These are phyloP conservation scores for Lamprotornis superbus DNA, from an alignment of 2,113 vertebrate species.

Conservation along the genomic window DNA sequence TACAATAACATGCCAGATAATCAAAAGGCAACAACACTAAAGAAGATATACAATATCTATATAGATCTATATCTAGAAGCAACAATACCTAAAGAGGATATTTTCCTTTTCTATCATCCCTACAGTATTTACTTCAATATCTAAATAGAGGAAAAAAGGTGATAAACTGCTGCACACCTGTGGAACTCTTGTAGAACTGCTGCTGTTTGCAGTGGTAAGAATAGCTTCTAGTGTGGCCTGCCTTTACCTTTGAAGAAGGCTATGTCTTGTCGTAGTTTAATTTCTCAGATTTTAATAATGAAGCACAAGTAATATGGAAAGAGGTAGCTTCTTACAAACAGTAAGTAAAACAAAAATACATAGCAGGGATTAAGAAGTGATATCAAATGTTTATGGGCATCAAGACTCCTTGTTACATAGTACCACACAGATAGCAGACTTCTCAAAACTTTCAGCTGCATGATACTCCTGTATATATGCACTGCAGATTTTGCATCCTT, in stretches of 20 bases:
- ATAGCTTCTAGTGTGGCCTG: neutral
- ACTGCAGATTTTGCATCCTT: neutral
- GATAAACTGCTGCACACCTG: neutral
- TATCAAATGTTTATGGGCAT: neutral
- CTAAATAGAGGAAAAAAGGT: neutral
- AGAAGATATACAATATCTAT: neutral
- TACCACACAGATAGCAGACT: neutral
- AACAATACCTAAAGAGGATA: neutral
- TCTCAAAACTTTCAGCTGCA: neutral
- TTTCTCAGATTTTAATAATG: neutral
- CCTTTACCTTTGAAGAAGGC: neutral
- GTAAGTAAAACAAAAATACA: neutral
- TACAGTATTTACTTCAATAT: neutral
- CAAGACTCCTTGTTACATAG: neutral
- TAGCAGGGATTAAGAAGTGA: neutral
- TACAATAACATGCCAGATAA: neutral
- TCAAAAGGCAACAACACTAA: neutral
- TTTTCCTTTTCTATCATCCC: neutral
- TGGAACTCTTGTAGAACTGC: neutral
- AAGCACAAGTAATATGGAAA: neutral
- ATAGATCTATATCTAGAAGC: no score
- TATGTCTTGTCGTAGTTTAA: neutral
- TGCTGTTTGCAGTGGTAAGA: neutral
- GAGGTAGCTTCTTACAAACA: rapidly evolving
- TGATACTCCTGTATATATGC: neutral